Evolutionary conservation across 2,113 vertebrate genomes (phyloP), one percentile per base, ranked within the genome.

Genomic region (Triplophysa rosa): DNA sequence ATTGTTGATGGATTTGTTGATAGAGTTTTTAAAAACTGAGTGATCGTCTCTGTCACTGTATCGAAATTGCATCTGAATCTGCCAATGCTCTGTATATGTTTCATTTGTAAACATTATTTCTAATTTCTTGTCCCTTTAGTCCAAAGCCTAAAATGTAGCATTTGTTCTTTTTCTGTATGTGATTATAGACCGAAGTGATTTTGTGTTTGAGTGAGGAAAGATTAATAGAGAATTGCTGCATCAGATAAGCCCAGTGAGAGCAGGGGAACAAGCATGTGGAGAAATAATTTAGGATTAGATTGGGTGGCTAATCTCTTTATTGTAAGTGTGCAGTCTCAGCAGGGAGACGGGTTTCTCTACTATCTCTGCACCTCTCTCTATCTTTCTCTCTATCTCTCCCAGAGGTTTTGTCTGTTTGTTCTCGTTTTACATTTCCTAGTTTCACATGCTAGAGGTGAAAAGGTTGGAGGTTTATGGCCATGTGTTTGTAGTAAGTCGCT

Each of bases 241-340:
- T 94, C 90, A 93, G 93, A 93, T 95, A 93, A 93, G 90, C 91
- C 86, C 84, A 70, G 92, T 90, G 92, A 94, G 93, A 93, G 86
- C 90, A 93, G 92, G 89, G 90, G 92, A 76, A 87, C 82, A 81
- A 91, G 88, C 91, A 89, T 84, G 85, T 91, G 85, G 89, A 91
- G 92, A 93, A 95, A 95, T 93, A 93, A 94, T 96, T 95, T 95
- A 89, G 93, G 95, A 98, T 98, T 97, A 97, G 90, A 90, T 85
- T 85, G 89, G 88, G 86, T 77, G 87, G 84, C 84, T 97, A 98
- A 98, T 97, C 96, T 95, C 94, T 95, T 99, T 95, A 96, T 93
- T 90, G 89, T 91, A 91, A 93, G 90, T 95, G 87, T 97, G 95
- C 94, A 88, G 88, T 90, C 92, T 97, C 96, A 98, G 95, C 95